Evolutionary conservation across 2,113 vertebrate genomes (phyloP).

Genomic region (Hirundichthys speculiger): DNA sequence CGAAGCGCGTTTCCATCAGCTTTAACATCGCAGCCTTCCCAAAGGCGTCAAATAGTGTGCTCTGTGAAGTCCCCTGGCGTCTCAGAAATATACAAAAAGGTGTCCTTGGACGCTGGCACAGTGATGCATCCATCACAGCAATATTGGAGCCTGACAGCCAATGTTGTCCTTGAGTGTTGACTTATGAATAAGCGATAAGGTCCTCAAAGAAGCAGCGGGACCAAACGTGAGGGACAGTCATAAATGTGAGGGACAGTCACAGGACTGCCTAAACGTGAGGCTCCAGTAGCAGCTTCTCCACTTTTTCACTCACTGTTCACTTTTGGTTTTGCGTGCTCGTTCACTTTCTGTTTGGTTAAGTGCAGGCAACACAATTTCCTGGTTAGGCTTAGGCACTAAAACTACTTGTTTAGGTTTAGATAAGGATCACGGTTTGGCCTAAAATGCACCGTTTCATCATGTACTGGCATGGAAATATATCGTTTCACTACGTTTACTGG

Average conservation of each 20-base stretch:
- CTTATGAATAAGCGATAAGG: not conserved
- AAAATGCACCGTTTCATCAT: not conserved
- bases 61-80: not conserved
- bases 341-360: not conserved
- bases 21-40: not conserved
- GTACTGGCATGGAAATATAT: not conserved
- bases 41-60: not conserved
- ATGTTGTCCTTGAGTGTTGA: not conserved
- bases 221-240: not conserved
- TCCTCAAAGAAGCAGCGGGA: not conserved
- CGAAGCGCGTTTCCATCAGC: slow-evolving; percentile 23
- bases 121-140: not conserved
- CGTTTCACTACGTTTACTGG: too few relatives aligned
- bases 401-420: not conserved
- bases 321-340: not conserved
- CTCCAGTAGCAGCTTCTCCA: not conserved
- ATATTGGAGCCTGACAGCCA: not conserved
- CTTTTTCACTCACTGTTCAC: not conserved
- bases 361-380: not conserved
- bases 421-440: not conserved
- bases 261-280: too few relatives aligned
- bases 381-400: not conserved
- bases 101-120: not conserved
- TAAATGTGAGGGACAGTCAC: too few relatives aligned
- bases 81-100: not conserved